Conservation (phyloP, 2,888 invertebrate genomes). For the Phengaris arion region DNA sequence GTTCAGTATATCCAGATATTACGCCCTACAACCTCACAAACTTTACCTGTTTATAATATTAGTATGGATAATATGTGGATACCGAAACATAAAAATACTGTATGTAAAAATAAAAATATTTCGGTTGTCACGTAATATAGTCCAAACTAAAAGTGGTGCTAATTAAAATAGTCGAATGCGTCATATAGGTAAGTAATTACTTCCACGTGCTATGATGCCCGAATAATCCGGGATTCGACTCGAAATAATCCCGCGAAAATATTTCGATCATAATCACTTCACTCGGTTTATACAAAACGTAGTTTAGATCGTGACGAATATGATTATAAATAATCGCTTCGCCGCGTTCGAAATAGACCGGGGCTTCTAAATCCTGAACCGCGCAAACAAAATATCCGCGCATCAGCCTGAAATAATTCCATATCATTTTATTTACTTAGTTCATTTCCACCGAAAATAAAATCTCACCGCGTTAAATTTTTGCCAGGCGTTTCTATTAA, state of each 20-base stretch:
- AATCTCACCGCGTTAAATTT: conserved; percentile 63
- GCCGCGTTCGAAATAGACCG: conserved; percentile 56
- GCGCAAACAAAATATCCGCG: conserved; percentile 62
- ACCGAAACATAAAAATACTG: not conserved
- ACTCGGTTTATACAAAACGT: conserved; percentile 68
- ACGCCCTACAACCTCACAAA: too few species aligned
- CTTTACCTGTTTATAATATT: too few species aligned
- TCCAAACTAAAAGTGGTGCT: conserved; percentile 38
- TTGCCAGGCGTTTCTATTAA: conserved; percentile 71
- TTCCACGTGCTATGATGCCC: conserved; percentile 68
- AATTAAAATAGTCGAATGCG: conserved; percentile 64
- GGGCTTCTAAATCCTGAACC: conserved; percentile 50
- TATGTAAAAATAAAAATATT: not conserved
- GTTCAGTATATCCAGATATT: too few species aligned
- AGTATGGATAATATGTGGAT: not conserved
- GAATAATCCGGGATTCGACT: conserved; percentile 56
- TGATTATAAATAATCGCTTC: conserved; percentile 68
- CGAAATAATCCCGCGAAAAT: conserved; percentile 71
- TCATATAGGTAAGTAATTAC: conserved; percentile 70
- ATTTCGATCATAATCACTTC: conserved; percentile 62
- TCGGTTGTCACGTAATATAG: not conserved
- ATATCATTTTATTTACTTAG: conserved; percentile 73
- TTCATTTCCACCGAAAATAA: conserved; percentile 68
- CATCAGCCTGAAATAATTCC: conserved; percentile 57
- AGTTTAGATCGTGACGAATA: conserved; percentile 65